A percentile compares a stretch with the other conserved stretches of the same genome.
Conservation (phyloP, 2,888 invertebrate genomes). For the Orthosia gothica region DNA sequence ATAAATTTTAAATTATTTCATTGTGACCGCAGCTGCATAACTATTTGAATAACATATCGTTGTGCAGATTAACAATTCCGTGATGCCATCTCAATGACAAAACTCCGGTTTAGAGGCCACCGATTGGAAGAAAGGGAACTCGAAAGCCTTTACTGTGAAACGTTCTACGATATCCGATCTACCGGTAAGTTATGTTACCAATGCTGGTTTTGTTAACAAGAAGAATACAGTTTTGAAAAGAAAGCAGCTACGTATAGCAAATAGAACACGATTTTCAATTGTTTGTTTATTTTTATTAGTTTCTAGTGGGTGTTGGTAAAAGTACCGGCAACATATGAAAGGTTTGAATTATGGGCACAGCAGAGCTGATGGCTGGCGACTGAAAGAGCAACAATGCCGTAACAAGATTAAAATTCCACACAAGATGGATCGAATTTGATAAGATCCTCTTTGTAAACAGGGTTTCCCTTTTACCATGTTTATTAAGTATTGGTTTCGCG, state of each 20-base stretch:
- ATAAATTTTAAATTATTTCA: not conserved
- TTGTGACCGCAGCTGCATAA: not conserved
- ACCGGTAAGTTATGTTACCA: not conserved
- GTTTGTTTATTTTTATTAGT: slow-evolving; percentile 11
- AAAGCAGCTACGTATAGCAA: not conserved
- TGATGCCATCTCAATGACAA: slow-evolving; percentile 17
- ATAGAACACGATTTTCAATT: not conserved
- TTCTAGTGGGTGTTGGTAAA: slow-evolving; percentile 29
- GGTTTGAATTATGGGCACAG: slow-evolving; percentile 62
- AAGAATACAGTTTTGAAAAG: rapidly evolving
- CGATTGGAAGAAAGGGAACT: slow-evolving; percentile 41
- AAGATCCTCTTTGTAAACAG: slow-evolving; percentile 56
- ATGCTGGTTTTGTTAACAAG: not conserved
- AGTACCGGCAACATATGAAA: slow-evolving; percentile 59
- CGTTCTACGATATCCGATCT: too few relatives aligned
- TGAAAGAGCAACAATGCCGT: slow-evolving; percentile 55
- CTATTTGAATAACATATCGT: not conserved
- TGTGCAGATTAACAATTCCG: not conserved
- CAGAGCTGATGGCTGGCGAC: slow-evolving; percentile 58
- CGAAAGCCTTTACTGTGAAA: slow-evolving; percentile 20
- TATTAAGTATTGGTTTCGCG: slow-evolving; percentile 43
- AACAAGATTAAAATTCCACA: slow-evolving; percentile 67
- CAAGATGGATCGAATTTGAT: slow-evolving; percentile 64
- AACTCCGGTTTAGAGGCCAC: slow-evolving; percentile 47
- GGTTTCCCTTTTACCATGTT: slow-evolving; percentile 56